Base-by-base conservation (phyloP, 1,140 invertebrate species). In the Microplitis demolitor region DNA sequence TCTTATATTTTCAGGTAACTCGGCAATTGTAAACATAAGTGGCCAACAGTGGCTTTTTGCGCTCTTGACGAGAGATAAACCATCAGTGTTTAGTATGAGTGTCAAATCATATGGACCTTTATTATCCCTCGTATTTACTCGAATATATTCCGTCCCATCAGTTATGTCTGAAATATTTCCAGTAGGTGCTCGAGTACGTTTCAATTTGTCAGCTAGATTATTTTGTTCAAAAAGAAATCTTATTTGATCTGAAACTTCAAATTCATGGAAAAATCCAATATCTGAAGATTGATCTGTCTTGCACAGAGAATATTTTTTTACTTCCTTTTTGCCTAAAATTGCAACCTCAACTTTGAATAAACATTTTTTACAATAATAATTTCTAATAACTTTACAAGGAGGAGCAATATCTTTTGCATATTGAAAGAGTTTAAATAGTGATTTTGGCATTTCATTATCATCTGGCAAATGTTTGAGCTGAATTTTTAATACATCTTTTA, bases 311-410 rank as follows among this genome's bases (percentile, higher is more conserved):
- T 73, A 77, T 34, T 35, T 69, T 56, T 3, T 39, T 50, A 66
- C 8, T 54, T 54, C 3, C 53, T 14, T 54, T 54, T 54, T 54
- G 13, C 16, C 4, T 14, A 14, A 4, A 45, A 35, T 24, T 53
- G 69, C 33, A 58, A 3, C 61, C 11, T 58, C 71, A n/a, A 56
- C 69, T 11, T 70, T 60, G 2, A 39, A 33, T 60, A 67, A 56
- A 68, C 76, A 77, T 35, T 62, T 63, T 69, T 72, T 67, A 56
- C 76, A 75, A 56, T 73, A 77, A 69, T 35, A 77, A 67, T 75
- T 73, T 70, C 71, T 77, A 62, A 39, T 75, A 31, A 75, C 54
- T 66, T 56, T 53, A 13, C 24, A 71, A 3, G 33, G 16, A 62
- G 74, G 66, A 9, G 71, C 63, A 50, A 71, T 51, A 16, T 74